Percentiles rank a stretch among this genome's conserved stretches.
Evolutionary conservation across 2,113 vertebrate genomes (phyloP).

Genomic region (Odocoileus hemionus): DNA sequence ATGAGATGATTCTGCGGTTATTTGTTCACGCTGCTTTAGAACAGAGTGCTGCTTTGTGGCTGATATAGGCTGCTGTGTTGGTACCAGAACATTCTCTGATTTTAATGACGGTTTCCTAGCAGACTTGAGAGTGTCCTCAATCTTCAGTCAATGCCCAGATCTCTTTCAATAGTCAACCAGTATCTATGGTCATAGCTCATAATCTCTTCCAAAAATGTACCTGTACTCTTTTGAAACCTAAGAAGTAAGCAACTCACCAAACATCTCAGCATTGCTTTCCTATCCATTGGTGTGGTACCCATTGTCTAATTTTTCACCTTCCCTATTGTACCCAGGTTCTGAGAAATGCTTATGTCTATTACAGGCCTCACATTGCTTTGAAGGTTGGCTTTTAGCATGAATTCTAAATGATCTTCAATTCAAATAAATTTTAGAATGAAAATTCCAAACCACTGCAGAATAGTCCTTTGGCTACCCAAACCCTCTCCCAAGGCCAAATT

Average conservation of each 20-base stretch:
- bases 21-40: background rate
- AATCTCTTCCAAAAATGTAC: background rate
- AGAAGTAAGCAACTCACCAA: background rate
- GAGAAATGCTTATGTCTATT: background rate
- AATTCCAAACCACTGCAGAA: background rate
- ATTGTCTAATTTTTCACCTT: background rate
- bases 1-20: background rate
- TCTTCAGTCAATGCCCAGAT: background rate
- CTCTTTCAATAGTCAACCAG: background rate
- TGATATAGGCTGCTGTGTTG: background rate
- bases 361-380: background rate
- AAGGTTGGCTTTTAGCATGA: background rate
- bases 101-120: no score
- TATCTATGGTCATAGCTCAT: background rate
- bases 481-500: background rate
- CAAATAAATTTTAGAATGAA: background rate
- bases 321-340: background rate
- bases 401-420: background rate
- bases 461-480: background rate
- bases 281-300: rapidly evolving
- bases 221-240: background rate
- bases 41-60: rapidly evolving
- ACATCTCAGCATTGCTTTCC: background rate
- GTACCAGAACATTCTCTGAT: background rate
- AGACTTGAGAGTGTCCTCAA: background rate